Conservation (phyloP, 2,888 invertebrate species). For the Agrochola macilenta region DNA sequence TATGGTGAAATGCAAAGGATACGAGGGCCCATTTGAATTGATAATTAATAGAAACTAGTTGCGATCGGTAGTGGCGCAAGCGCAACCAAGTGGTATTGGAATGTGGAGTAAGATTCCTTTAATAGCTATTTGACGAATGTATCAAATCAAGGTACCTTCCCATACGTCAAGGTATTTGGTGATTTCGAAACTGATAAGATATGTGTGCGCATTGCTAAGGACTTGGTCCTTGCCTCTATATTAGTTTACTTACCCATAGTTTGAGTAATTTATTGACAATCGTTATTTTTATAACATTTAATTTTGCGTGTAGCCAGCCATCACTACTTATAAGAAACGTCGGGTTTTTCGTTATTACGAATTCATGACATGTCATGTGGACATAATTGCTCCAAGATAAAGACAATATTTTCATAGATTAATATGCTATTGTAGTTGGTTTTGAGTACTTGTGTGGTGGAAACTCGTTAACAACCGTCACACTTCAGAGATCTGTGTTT, state of each 20-base stretch:
- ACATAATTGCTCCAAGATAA: neutral
- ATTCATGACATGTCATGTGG: neutral
- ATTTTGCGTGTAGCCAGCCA: neutral
- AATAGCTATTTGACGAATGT: slow-evolving; percentile 32
- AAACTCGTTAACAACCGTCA: slow-evolving; percentile 46
- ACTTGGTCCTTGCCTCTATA: neutral
- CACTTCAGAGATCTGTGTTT: slow-evolving; percentile 51
- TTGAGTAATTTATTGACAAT: neutral
- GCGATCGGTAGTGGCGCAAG: slow-evolving; percentile 47
- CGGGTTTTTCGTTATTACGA: neutral
- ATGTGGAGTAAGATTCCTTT: slow-evolving; percentile 53
- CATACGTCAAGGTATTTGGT: neutral
- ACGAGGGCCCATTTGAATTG: slow-evolving; percentile 48
- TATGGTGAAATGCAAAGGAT: slow-evolving; percentile 59
- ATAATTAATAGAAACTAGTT: slow-evolving; percentile 60
- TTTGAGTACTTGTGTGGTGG: slow-evolving; percentile 8
- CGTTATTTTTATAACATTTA: neutral
- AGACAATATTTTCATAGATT: slow-evolving; percentile 16
- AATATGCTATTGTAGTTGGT: slow-evolving; percentile 13
- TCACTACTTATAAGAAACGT: neutral
- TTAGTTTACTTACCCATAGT: neutral
- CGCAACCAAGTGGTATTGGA: slow-evolving; percentile 35
- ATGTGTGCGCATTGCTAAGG: neutral
- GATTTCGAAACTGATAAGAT: slow-evolving; percentile 9
- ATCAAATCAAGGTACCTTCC: slow-evolving; percentile 15